Base-by-base conservation (phyloP, 2,113 vertebrate genomes). In the Triplophysa siluroides region DNA sequence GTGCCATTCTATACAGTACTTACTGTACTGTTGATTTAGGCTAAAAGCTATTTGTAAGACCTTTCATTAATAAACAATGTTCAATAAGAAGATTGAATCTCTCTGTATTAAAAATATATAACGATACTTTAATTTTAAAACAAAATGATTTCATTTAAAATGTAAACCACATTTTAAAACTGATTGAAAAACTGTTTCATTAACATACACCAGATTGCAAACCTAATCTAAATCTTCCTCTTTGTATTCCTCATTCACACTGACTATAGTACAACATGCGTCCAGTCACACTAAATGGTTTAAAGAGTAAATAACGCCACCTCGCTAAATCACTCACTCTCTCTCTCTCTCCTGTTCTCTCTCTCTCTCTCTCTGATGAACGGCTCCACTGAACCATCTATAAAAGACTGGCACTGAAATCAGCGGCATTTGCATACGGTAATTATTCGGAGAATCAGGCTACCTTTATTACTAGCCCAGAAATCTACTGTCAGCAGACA, bases 381-480 rank as follows among this genome's bases (percentile, higher is more conserved):
- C 74, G 26, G 45, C 74, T 76, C 74, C 61, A 65, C 45, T 65
- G 60, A 76, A 8, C 74, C 74, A 38, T 52, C 45, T 65, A 77
- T 77, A 77, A 77, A 76, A 77, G 45, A 77, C 74, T 65, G 74
- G 61, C 74, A 65, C 74, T 77, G 74, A 77, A 77, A 77, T 77
- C 74, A 77, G 74, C 18, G 1, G 74, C 61, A 77, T 77, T 77
- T 77, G 74, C 74, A 77, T 77, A 77, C 62, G 24, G 74, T 77
- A 77, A 77, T 77, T 77, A 65, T 77, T 77, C 74, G 64, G 61
- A 12, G 26, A 38, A 77, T 77, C 74, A 77, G 74, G 74, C 74
- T 77, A 77, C 74, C 74, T 77, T 77, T 77, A 77, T 77, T 77
- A 77, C 74, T 65, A 77, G 23, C 62, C 26, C 70, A 74, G n/a